A percentile compares a stretch with the other conserved stretches of the same genome.
Conservation (phyloP, 2,888 invertebrate genomes). For the Schrankia costaestrigalis region DNA sequence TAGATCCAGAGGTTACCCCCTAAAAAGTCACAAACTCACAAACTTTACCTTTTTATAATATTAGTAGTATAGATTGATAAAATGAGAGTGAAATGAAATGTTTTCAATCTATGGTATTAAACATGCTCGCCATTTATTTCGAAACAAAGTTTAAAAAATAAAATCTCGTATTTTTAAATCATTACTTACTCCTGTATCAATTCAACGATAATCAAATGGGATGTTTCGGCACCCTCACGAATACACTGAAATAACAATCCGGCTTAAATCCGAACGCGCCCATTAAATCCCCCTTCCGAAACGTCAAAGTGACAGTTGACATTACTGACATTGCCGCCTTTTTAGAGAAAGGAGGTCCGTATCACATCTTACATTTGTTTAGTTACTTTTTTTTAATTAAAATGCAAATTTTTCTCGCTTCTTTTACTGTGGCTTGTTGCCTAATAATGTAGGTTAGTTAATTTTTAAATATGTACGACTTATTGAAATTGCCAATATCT, state of each 20-base stretch:
- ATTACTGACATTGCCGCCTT: conserved; percentile 50
- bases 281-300: conserved; percentile 55
- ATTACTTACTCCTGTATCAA: conserved; percentile 1
- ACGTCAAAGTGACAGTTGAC: conserved; percentile 72
- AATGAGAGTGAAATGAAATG: too few relatives aligned
- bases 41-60: too few relatives aligned
- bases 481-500: too few relatives aligned
- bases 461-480: neutral
- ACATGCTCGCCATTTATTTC: too few relatives aligned
- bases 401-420: conserved; percentile 12
- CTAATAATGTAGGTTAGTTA: neutral
- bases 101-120: too few relatives aligned
- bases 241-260: conserved; percentile 57
- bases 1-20: too few relatives aligned
- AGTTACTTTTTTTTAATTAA: conserved; percentile 24
- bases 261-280: conserved; percentile 59
- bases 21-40: too few relatives aligned
- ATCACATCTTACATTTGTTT: conserved; percentile 13
- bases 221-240: conserved; percentile 26
- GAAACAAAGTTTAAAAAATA: too few relatives aligned
- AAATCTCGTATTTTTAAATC: too few relatives aligned
- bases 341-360: conserved; percentile 19
- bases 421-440: neutral
- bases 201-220: conserved; percentile 26
- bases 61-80: too few relatives aligned